These are phyloP conservation scores for Mamestra configurata DNA, from an alignment of 1,140 invertebrate species.

Conservation along the genomic window DNA sequence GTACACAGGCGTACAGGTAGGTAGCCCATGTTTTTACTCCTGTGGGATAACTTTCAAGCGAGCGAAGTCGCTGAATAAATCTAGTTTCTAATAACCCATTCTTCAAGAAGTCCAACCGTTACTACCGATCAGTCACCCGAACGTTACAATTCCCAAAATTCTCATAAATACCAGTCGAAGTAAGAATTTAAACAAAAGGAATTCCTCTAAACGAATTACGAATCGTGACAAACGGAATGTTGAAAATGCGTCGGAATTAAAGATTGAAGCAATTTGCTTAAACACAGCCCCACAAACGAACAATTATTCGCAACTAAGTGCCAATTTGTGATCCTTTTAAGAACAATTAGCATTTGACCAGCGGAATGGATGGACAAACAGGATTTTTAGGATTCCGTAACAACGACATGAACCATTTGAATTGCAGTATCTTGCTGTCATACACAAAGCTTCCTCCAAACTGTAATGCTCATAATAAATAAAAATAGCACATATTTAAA, in stretches of 20 bases:
- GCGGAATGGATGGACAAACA: conserved; percentile 62
- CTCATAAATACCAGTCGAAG: conserved; percentile 19
- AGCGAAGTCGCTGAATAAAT: too few species aligned
- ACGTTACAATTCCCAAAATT: conserved; percentile 11
- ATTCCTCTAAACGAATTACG: too few species aligned
- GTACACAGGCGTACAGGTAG: too few species aligned
- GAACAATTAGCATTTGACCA: conserved; percentile 58
- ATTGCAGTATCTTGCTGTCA: too few species aligned
- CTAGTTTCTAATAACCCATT: too few species aligned
- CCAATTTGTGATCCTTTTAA: conserved; percentile 71
- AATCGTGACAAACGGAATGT: conserved; percentile 12
- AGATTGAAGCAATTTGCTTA: conserved; percentile 25
- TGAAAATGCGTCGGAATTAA: neutral
- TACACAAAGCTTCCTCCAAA: too few species aligned
- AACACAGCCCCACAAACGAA: conserved; percentile 15
- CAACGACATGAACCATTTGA: neutral
- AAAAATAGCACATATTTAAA: too few species aligned
- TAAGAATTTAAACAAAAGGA: conserved; percentile 2
- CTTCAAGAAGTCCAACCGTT: too few species aligned
- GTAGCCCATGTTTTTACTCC: too few species aligned
- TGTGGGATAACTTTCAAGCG: too few species aligned
- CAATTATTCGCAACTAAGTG: conserved; percentile 40
- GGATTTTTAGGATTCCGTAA: conserved; percentile 55
- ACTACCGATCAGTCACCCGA: conserved; percentile 3
- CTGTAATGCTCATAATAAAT: too few species aligned